These are phyloP conservation scores for Dolomedes plantarius DNA, from an alignment of 2,888 invertebrate genomes.

Conservation along the genomic window DNA sequence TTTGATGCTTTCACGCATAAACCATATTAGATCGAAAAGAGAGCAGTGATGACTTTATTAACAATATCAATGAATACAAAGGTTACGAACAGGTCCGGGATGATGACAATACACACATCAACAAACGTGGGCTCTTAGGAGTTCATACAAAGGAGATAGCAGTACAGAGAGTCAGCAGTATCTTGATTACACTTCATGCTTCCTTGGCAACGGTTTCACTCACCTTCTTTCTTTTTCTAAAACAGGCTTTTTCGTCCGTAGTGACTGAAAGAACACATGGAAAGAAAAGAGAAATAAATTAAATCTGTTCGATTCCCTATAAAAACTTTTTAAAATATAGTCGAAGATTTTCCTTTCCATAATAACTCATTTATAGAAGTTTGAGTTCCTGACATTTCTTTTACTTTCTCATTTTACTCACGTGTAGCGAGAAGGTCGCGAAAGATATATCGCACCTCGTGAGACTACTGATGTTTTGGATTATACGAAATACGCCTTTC, in stretches of 20 bases:
- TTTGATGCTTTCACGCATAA: too few relatives aligned
- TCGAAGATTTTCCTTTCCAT: too few relatives aligned
- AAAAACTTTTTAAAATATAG: too few relatives aligned
- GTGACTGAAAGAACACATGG: slow-evolving; percentile 24
- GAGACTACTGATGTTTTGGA: too few relatives aligned
- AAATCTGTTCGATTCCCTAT: neutral
- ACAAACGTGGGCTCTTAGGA: neutral
- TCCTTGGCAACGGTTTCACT: slow-evolving; percentile 12
- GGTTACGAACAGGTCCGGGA: slow-evolving; percentile 16
- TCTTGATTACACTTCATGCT: neutral
- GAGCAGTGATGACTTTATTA: slow-evolving; percentile 53
- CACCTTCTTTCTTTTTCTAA: slow-evolving; percentile 35
- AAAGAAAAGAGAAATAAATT: neutral
- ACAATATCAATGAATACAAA: slow-evolving; percentile 46
- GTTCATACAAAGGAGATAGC: neutral
- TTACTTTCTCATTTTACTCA: too few relatives aligned
- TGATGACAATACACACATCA: slow-evolving; percentile 27
- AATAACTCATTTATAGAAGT: neutral
- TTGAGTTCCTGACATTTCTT: neutral
- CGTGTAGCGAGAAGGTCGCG: too few relatives aligned
- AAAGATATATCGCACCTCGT: too few relatives aligned
- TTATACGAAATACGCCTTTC: too few relatives aligned
- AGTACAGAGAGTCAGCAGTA: neutral
- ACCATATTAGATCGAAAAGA: slow-evolving; percentile 47
- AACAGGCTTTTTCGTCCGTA: slow-evolving; percentile 40